Evolutionary conservation across 53 echinoderm and acorn worm species (phyloP).

Genomic region (Astropecten irregularis): DNA sequence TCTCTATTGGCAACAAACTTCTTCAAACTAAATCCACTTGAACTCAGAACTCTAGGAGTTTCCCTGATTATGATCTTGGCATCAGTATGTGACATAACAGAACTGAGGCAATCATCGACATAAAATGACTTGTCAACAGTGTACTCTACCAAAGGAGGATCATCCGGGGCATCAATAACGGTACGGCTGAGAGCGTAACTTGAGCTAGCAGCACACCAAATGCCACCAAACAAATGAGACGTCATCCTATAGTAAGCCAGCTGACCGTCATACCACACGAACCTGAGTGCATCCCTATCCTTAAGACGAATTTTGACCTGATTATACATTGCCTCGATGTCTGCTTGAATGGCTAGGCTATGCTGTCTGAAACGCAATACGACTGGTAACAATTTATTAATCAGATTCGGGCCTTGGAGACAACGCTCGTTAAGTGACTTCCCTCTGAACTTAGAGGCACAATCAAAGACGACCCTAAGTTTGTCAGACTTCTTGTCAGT

Average conservation of each 20-base stretch:
- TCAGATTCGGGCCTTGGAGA: neutral
- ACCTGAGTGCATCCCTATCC: slow-evolving; percentile 42
- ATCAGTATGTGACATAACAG: neutral
- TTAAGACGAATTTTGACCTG: slow-evolving; percentile 13
- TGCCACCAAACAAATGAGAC: slow-evolving; percentile 6
- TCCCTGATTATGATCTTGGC: slow-evolving; percentile 23
- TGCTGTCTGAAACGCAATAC: slow-evolving; percentile 40
- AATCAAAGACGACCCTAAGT: slow-evolving; percentile 55
- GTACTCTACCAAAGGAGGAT: slow-evolving; percentile 5
- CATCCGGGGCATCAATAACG: neutral
- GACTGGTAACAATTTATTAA: neutral
- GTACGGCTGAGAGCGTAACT: slow-evolving; percentile 5
- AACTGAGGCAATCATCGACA: slow-evolving; percentile 35
- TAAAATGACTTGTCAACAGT: slow-evolving; percentile 9
- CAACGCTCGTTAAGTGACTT: slow-evolving; percentile 10
- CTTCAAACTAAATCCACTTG: slow-evolving; percentile 20
- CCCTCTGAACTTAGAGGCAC: slow-evolving; percentile 20
- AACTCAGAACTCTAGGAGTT: neutral
- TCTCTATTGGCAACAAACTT: slow-evolving; percentile 17
- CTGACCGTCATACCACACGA: slow-evolving; percentile 25
- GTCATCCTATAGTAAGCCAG: neutral
- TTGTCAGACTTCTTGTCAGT: slow-evolving; percentile 38
- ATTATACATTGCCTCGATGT: slow-evolving; percentile 34
- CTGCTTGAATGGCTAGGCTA: slow-evolving; percentile 16
- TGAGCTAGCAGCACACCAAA: slow-evolving; percentile 19